Conservation (phyloP, 2,797 vertebrate genomes). For the Agapornis canus region DNA sequence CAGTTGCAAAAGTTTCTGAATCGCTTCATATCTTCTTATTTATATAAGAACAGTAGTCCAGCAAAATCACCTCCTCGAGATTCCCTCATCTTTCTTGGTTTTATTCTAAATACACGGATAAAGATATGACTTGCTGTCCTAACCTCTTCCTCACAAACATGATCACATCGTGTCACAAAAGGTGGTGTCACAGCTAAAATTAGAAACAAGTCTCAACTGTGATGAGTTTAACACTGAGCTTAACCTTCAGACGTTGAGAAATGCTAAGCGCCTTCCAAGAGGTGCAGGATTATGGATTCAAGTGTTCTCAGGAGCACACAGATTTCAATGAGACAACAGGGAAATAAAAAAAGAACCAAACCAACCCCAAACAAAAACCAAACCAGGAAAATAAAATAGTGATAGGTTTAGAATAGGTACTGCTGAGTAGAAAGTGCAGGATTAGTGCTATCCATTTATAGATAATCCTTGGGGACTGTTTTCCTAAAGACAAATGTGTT, state of each 20-base stretch:
- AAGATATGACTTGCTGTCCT: background rate
- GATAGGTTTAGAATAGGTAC: background rate
- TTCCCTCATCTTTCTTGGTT: background rate
- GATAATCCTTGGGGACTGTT: background rate
- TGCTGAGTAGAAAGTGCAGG: background rate
- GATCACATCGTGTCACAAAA: slow-evolving; percentile 56
- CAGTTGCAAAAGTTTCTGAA: background rate
- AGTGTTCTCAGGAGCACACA: background rate
- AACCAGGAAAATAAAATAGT: fast-evolving
- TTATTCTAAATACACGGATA: background rate
- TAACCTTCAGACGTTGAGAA: slow-evolving; percentile 53
- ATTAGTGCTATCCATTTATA: background rate
- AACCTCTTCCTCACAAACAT: background rate
- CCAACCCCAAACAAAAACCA: background rate
- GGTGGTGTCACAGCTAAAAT: slow-evolving; percentile 48
- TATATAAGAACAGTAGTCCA: background rate
- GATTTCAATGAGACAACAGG: background rate
- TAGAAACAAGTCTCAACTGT: slow-evolving; percentile 54
- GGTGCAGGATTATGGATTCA: background rate
- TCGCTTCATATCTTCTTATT: background rate
- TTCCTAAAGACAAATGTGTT: background rate
- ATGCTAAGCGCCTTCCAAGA: background rate
- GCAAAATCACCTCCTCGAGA: background rate
- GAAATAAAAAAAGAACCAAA: background rate
- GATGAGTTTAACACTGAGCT: slow-evolving; percentile 36